Percentiles rank a stretch among this genome's conserved stretches.
Conservation (phyloP, 64 coral and sea anemone species). For the Platygyra sinensis region DNA sequence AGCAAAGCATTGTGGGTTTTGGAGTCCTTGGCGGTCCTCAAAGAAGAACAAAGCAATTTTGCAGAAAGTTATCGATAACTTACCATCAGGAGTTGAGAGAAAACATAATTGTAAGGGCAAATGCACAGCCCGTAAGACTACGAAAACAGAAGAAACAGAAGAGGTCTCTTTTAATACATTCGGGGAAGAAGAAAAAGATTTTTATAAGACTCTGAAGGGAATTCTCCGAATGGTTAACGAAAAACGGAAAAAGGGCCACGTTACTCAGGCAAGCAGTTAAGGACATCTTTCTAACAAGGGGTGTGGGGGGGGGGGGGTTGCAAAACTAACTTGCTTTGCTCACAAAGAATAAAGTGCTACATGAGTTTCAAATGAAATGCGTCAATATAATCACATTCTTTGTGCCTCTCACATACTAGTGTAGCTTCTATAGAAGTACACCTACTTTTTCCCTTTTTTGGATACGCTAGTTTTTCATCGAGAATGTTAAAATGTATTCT, state of each 20-base stretch:
- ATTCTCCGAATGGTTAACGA: too few relatives aligned
- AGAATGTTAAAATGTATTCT: too few relatives aligned
- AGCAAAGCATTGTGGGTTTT: slow-evolving; percentile 26
- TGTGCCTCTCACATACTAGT: too few relatives aligned
- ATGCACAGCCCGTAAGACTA: not conserved
- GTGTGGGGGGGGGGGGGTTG: too few relatives aligned
- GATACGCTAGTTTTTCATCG: too few relatives aligned
- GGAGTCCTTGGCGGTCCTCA: slow-evolving; percentile 66
- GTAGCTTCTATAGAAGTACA: too few relatives aligned
- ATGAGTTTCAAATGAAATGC: too few relatives aligned
- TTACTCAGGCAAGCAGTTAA: too few relatives aligned
- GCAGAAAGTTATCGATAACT: not conserved
- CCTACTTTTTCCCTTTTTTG: too few relatives aligned
- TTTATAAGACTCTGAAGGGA: not conserved
- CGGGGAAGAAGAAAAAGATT: not conserved
- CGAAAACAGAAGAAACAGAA: not conserved
- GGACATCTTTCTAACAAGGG: too few relatives aligned
- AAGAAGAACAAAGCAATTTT: slow-evolving; percentile 19
- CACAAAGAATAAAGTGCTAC: not conserved
- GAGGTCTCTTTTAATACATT: not conserved
- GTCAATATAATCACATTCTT: too few relatives aligned
- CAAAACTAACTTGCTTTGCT: not conserved
- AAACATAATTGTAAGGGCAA: not conserved
- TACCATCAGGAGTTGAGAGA: not conserved
- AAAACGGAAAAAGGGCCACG: too few relatives aligned